phyloP scores from a whole-genome alignment of 1,140 invertebrate genomes.

The Brevipalpus yothersi region DNA sequence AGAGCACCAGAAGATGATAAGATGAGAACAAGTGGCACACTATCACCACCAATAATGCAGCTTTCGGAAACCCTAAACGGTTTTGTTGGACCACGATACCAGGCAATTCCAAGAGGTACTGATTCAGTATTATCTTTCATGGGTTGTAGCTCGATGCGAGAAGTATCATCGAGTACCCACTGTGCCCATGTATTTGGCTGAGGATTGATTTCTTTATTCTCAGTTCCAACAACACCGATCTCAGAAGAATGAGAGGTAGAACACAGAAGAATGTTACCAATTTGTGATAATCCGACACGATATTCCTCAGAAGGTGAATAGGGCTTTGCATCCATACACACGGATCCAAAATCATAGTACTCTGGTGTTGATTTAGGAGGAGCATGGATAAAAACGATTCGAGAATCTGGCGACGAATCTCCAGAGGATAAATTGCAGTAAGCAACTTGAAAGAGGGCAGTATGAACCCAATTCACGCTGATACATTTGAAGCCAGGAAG shows the following conservation, averaged over 20 bases:
- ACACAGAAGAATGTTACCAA: constrained; percentile 4
- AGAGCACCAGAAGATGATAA: constrained; percentile 2
- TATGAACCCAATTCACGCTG: constrained; percentile 3
- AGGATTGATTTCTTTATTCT: constrained; percentile 20
- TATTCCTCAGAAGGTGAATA: not conserved
- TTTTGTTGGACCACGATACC: not conserved
- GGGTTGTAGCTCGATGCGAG: constrained; percentile 39
- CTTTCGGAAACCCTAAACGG: not conserved
- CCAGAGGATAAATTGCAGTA: not conserved
- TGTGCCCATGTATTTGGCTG: constrained; percentile 33
- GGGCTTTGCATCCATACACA: constrained; percentile 2
- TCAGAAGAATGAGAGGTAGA: constrained; percentile 1
- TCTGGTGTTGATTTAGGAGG: constrained; percentile 1
- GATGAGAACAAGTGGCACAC: not conserved
- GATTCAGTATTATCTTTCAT: constrained; percentile 37
- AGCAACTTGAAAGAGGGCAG: constrained; percentile 1
- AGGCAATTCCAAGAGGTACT: constrained; percentile 37
- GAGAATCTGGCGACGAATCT: not conserved
- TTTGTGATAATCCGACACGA: not conserved
- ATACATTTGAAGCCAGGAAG: not conserved
- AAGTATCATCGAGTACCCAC: constrained; percentile 43
- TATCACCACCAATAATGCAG: not conserved
- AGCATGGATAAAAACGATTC: not conserved
- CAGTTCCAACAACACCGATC: constrained; percentile 20
- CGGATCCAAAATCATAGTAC: constrained; percentile 1